Percentiles rank a stretch among this genome's conserved stretches.
Evolutionary conservation across 2,797 vertebrate genomes (phyloP).

Genomic region (Microctenopoma stevenorrisi): DNA sequence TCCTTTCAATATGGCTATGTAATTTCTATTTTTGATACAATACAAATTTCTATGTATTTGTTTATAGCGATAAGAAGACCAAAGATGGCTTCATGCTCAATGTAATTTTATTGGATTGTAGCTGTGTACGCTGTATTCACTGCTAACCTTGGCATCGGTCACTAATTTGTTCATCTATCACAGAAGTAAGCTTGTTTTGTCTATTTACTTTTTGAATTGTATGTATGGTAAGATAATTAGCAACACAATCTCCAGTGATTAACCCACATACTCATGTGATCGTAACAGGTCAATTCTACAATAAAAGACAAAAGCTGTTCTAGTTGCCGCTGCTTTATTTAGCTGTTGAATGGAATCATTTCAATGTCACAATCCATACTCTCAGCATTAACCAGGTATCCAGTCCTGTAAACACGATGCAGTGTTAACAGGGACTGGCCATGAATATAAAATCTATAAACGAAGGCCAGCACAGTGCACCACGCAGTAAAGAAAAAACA

Average conservation of each 20-base stretch:
- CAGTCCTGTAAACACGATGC: conserved; percentile 18
- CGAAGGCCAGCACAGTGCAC: background rate
- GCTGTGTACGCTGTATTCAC: conserved; percentile 78
- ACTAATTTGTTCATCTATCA: conserved; percentile 78
- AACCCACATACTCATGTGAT: conserved; percentile 78
- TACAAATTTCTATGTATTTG: conserved; percentile 83
- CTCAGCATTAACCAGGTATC: conserved; percentile 1
- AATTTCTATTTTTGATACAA: conserved; percentile 87
- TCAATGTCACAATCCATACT: background rate
- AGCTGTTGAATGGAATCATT: background rate
- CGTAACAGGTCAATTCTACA: conserved; percentile 75
- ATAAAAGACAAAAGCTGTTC: conserved; percentile 70
- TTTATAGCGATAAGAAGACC: conserved; percentile 83
- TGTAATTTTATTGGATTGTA: conserved; percentile 79
- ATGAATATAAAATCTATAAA: conserved; percentile 15
- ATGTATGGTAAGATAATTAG: conserved; percentile 78
- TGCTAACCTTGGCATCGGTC: conserved; percentile 76
- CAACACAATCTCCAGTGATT: conserved; percentile 75
- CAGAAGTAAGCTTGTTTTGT: conserved; percentile 75
- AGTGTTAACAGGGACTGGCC: background rate
- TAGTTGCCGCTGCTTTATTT: conserved; percentile 31
- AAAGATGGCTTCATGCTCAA: conserved; percentile 81
- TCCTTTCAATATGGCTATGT: conserved; percentile 83
- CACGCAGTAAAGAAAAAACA: conserved; percentile 1
- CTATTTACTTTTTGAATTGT: conserved; percentile 76